phyloP scores from a whole-genome alignment of 2,113 vertebrate genomes.

The Mormoops blainvillei region DNA sequence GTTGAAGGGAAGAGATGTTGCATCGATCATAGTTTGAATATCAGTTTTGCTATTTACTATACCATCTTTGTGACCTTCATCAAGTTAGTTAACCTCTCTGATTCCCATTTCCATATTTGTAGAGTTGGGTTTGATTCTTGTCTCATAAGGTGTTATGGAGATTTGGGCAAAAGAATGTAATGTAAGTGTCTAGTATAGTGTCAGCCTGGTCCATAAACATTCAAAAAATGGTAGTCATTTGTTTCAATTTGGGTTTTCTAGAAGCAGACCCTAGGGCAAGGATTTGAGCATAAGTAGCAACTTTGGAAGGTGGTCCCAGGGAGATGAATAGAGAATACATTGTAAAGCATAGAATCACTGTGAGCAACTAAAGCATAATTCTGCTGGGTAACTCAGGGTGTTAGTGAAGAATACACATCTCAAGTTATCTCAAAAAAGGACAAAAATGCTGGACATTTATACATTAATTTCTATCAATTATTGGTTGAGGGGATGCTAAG shows the following conservation, averaged over 20 bases:
- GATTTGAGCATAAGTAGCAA: neutral
- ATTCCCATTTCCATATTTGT: neutral
- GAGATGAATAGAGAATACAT: neutral
- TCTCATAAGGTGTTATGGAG: neutral
- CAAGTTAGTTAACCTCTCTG: neutral
- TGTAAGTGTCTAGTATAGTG: neutral
- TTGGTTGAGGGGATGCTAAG: neutral
- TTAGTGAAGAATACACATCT: neutral
- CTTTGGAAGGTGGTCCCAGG: neutral
- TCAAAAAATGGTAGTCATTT: neutral
- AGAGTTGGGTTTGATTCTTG: neutral
- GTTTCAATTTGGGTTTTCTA: neutral
- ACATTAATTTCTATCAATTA: neutral
- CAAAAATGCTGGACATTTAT: neutral
- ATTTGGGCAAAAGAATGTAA: neutral
- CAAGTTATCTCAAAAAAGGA: neutral
- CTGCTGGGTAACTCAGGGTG: neutral
- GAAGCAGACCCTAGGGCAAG: neutral
- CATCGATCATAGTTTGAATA: constrained; percentile 23
- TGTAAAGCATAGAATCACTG: neutral
- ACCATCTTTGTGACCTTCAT: neutral
- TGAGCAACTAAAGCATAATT: neutral
- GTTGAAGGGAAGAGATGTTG: neutral
- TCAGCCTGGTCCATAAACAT: neutral
- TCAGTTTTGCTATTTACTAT: neutral